Base-by-base conservation (phyloP, 2,888 invertebrate species). In the Pecten maximus region DNA sequence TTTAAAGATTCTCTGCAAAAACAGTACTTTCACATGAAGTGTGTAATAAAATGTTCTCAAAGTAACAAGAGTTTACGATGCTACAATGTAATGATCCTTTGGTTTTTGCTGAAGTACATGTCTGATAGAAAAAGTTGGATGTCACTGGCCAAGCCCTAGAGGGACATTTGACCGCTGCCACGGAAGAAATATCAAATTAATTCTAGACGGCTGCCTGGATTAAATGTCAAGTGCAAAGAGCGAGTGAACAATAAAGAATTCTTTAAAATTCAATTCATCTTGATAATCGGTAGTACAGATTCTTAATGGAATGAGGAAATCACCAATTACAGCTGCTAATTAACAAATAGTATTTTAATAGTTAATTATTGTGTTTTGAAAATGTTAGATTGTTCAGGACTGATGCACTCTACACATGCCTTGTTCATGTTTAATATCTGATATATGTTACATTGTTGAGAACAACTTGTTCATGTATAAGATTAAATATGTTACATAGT, bases 311-410 rank as follows among this genome's bases (percentile, higher is more conserved):
- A 74, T 28, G 74, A 28, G 74, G 74, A 74, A 74, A 74, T 74
- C 74, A 74, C 74, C 74, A 28, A 74, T 74, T 74, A 28, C 28
- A 74, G 8, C 35, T 1, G 12, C 74, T 74, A 74, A 74, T 74
- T 74, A 74, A 74, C 74, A 74, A 35, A 74, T 74, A 28, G 74
- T 74, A 74, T 74, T 74, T 74, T 74, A 74, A 74, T 74, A 35
- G 74, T 74, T 74, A 74, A 74, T 74, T 74, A 19, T 23, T 74
- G 74, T 74, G 74, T 74, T 74, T 74, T 74, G 15, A 74, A 35
- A 10, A 28, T 74, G 35, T 35, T 74, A 35, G 35, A 28, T 74
- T 74, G 74, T 6, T 74, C 28, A 74, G 74, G 35, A 12, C 35
- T 6, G 12, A 19, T 74, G 74, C 15, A 74, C 74, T 74, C 12